Evolutionary conservation across 1,140 invertebrate species (phyloP), one percentile per base, ranked within the genome.

Genomic region (Camponotus floridanus): DNA sequence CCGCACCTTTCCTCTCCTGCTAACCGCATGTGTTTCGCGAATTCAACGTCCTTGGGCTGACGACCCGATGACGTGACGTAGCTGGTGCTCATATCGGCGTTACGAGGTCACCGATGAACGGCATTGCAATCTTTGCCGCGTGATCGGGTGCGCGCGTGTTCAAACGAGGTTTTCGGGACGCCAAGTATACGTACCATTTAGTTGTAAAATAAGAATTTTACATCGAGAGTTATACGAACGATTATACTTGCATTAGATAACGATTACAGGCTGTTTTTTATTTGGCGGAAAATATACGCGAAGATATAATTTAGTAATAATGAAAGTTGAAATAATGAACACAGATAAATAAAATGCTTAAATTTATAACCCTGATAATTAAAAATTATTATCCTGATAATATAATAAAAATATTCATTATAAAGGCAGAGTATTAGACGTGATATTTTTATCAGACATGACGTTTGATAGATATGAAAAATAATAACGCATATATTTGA

Each of bases 21-120:
- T 45, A 39, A 39, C 55, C 55, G 55, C 55, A 74, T 74, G 57
- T 74, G 68, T 73, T 83, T 83, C 68, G 68, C 55, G 79, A 83
- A 83, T 83, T 74, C 79, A 83, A 74, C 79, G 79, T 59, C 79
- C 79, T 83, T 83, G 79, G 79, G 79, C 79, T 81, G 67, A 73
- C 68, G 68, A 74, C 55, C 55, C 55, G 79, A 83, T 83, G 79
- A 83, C 79, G 57, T 74, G 26, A 51, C 48, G 48, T 73, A 57
- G 70, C 70, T n/a, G 70, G 15, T 71, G 79, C 67, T 81, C 26
- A 45, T 83, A 83, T 83, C 79, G 79, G 55, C 67, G 68, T 74
- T 83, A 83, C 79, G 79, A 83, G 79, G 79, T 83, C 79, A 26
- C 55, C 68, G 79, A 83, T 83, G 79, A 83, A 74, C 79, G 79